Evolutionary conservation across 2,888 invertebrate genomes (phyloP).

Genomic region (Thumatha senex): DNA sequence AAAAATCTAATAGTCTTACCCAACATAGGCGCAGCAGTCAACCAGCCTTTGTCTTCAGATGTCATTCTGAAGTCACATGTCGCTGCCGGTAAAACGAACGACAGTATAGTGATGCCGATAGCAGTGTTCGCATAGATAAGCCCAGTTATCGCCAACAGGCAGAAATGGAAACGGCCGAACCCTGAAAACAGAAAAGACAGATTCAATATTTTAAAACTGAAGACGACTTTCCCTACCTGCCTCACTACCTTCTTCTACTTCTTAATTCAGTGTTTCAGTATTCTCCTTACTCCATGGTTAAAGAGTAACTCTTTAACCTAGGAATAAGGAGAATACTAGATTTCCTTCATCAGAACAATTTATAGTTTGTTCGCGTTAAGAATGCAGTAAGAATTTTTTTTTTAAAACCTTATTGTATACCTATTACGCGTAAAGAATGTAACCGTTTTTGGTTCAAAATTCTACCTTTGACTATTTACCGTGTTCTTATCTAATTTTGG

Average conservation of each 20-base stretch:
- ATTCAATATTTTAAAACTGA: neutral
- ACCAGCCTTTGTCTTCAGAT: constrained; percentile 90
- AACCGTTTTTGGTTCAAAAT: too few species aligned
- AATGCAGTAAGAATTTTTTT: too few species aligned
- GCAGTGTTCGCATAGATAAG: constrained; percentile 93
- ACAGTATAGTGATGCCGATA: constrained; percentile 90
- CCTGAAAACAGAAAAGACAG: constrained; percentile 72
- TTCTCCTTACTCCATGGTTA: too few species aligned
- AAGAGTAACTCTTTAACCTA: too few species aligned
- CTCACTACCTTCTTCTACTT: neutral
- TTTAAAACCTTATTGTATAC: too few species aligned
- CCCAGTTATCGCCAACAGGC: constrained; percentile 89
- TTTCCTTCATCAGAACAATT: too few species aligned
- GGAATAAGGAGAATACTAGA: too few species aligned
- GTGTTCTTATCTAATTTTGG: too few species aligned
- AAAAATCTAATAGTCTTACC: constrained; percentile 73
- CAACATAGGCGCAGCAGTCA: constrained; percentile 90
- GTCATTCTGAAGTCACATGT: constrained; percentile 92
- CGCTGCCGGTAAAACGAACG: constrained; percentile 92
- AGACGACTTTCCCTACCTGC: neutral
- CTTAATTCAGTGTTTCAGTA: too few species aligned
- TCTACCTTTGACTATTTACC: too few species aligned
- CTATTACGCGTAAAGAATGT: too few species aligned
- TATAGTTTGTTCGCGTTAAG: too few species aligned
- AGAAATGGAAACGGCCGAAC: constrained; percentile 92